Conservation (phyloP, 2,797 vertebrate genomes). For the Crypturellus tataupa region DNA sequence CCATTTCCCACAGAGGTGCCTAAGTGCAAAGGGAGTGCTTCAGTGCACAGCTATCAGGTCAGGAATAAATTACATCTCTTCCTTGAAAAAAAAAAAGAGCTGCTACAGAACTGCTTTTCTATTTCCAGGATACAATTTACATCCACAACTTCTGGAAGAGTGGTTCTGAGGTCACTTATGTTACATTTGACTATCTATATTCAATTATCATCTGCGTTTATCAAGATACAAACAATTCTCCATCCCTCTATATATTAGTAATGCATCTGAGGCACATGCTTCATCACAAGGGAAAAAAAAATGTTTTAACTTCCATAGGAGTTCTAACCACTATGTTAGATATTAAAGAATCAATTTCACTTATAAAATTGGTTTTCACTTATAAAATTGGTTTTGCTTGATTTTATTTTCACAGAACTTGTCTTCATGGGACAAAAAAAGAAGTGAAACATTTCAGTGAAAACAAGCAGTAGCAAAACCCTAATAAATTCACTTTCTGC, state of each 20-base stretch:
- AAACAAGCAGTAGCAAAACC: constrained; percentile 6
- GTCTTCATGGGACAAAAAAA: not conserved
- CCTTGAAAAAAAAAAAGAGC: not conserved
- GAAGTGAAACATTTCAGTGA: not conserved
- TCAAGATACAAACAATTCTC: not conserved
- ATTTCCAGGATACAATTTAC: not conserved
- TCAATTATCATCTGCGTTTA: not conserved
- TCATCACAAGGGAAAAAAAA: not conserved
- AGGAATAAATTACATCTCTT: not conserved
- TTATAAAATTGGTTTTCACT: not conserved
- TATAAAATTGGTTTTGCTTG: too few species aligned
- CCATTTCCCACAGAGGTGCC: not conserved
- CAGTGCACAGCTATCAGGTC: not conserved
- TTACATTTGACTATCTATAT: not conserved
- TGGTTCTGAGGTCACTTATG: not conserved
- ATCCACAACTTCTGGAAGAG: not conserved
- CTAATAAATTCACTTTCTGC: constrained; percentile 17
- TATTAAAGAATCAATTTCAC: not conserved
- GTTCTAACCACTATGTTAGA: too few species aligned
- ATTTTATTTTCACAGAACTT: not conserved
- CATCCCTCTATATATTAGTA: not conserved
- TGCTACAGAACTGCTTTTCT: not conserved
- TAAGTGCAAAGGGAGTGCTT: not conserved
- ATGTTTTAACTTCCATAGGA: too few species aligned
- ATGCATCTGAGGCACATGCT: not conserved